Base-by-base conservation (phyloP, 2,888 invertebrate species). In the Lacanobia oleracea region DNA sequence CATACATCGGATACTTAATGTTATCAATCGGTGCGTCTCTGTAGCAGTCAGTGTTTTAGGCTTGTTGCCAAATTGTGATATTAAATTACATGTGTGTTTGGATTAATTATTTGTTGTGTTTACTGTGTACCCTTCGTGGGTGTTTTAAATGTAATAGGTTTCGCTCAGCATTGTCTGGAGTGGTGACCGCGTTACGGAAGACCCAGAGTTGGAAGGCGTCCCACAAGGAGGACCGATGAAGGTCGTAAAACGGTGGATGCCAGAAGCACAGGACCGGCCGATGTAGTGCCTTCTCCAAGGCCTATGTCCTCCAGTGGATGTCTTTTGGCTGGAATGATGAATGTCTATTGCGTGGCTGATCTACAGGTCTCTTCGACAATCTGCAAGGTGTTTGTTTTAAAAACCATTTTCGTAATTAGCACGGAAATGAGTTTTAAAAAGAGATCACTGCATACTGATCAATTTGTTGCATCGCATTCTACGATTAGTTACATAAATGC, bases 1-100 rank as follows among this genome's bases (percentile, higher is more conserved):
- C 87, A 87, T 82, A 78, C 78, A 82, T 70, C 21, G 65, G 73
- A 61, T 75, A 81, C 79, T 86, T 87, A 88, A 89, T 89, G 79
- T 85, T 88, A 90, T 89, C 86, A 88, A 89, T 88, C 84, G 80
- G 51, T 62, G 75, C 27, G 59, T 65, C 51, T 53, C 14, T 50
- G 53, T n/a, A 33, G 43, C 64, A 45, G 64, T 33, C 53, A 64
- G 64, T 69, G 83, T 67, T 76, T 56, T 57, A 69, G 72, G 75
- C 67, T 68, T 68, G 68, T 65, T 73, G 80, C 80, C 79, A 77
- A 80, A 80, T 37, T 67, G 67, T 64, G 6, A 67, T 72, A 79
- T 77, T 61, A 73, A 77, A 80, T 77, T 77, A 63, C 33, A 66
- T 51, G 53, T 65, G 8, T 53, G 61, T 67, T 68, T 68, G 18